Conservation (phyloP, 2,797 vertebrate species). For the Acrossocheilus fasciatus region DNA sequence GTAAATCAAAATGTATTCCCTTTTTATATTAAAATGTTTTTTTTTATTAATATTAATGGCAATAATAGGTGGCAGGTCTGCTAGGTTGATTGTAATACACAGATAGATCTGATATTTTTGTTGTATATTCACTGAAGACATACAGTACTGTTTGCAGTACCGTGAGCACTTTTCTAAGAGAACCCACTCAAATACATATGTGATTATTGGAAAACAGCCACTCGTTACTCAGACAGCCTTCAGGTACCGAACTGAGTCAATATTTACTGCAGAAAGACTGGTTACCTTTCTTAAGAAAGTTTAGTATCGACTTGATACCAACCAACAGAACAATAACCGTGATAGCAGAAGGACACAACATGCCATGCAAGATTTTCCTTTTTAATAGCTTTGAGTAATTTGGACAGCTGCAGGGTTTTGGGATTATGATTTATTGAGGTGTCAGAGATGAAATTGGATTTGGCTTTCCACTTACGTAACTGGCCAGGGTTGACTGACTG, state of each 20-base stretch:
- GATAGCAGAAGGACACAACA: constrained; percentile 6
- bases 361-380: constrained; percentile 6
- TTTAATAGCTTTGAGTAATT: constrained; percentile 38
- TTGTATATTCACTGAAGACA: background rate
- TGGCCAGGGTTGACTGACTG: constrained; percentile 30
- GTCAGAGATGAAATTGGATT: constrained; percentile 39
- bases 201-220: background rate
- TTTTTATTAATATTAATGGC: background rate
- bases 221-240: background rate
- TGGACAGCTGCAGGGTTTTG: constrained; percentile 23
- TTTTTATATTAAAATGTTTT: background rate
- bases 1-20: background rate
- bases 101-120: background rate
- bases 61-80: background rate
- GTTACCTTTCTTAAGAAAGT: background rate
- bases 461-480: constrained; percentile 25
- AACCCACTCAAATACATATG: background rate
- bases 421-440: constrained; percentile 44
- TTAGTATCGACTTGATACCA: background rate
- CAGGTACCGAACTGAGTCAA: background rate
- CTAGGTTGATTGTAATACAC: background rate
- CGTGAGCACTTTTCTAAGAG: background rate
- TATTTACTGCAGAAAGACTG: background rate
- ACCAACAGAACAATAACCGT: background rate
- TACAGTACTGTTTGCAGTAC: background rate